Conservation (phyloP, 2,797 vertebrate genomes). For the Tragopan temminckii region DNA sequence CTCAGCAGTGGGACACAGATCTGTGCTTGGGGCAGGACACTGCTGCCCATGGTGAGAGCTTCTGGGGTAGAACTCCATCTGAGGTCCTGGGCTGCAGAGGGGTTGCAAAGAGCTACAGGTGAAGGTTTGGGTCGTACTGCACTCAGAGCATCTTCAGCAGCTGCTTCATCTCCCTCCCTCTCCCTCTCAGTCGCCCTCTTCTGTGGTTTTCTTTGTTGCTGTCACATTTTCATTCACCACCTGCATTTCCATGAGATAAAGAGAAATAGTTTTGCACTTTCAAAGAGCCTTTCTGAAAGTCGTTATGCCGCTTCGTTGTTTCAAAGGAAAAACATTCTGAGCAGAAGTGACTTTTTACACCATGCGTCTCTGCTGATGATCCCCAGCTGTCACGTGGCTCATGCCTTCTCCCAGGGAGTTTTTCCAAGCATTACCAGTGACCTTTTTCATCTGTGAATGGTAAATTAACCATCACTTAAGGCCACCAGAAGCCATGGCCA, state of each 20-base stretch:
- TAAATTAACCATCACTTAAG: neutral
- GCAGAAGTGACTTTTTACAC: neutral
- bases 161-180: neutral
- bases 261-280: fast-evolving
- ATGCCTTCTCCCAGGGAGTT: fast-evolving
- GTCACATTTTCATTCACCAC: neutral
- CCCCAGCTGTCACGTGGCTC: neutral
- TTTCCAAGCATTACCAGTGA: neutral
- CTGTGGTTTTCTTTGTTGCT: neutral
- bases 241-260: no score
- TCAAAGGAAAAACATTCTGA: neutral
- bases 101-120: fast-evolving
- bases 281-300: neutral
- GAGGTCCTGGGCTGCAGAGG: fast-evolving
- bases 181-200: neutral
- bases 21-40: fast-evolving
- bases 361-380: neutral
- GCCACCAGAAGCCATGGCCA: neutral
- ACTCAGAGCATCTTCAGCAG: neutral
- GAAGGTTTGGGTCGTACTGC: fast-evolving
- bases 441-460: neutral
- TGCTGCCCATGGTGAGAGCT: neutral
- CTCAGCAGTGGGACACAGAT: neutral
- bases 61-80: neutral
- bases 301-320: neutral